Evolutionary conservation across 92 coral and sea anemone genomes (phyloP).

Genomic region (Metridium senile): DNA sequence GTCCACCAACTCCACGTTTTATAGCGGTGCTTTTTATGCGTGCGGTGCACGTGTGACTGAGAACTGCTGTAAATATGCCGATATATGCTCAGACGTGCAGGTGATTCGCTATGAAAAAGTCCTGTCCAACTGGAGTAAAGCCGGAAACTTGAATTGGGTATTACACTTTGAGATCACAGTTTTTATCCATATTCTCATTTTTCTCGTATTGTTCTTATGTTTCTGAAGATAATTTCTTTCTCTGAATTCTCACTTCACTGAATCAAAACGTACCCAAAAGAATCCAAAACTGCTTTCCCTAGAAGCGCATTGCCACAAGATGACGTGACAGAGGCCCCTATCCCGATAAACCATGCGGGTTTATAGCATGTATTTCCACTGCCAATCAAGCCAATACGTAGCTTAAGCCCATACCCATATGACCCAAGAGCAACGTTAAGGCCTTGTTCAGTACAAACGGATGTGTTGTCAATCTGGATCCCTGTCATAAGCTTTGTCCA

Average conservation of each 20-base stretch:
- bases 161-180: too few relatives aligned
- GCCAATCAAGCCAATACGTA: conserved; percentile 18
- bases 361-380: neutral
- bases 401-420: neutral
- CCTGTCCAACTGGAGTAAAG: too few relatives aligned
- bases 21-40: too few relatives aligned
- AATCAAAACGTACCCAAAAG: conserved; percentile 22
- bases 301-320: conserved; percentile 2
- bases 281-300: neutral
- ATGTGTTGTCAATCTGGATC: neutral
- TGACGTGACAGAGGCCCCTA: neutral
- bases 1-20: too few relatives aligned
- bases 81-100: too few relatives aligned
- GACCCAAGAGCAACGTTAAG: neutral
- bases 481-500: neutral
- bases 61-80: too few relatives aligned
- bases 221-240: too few relatives aligned
- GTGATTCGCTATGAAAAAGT: too few relatives aligned
- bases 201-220: too few relatives aligned
- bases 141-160: too few relatives aligned
- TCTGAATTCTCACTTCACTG: conserved; percentile 1
- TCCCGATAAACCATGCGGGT: conserved; percentile 6
- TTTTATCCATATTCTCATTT: too few relatives aligned
- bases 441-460: neutral
- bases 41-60: too few relatives aligned